These are phyloP conservation scores for Agriopis marginaria DNA, from an alignment of 2,888 invertebrate species.

Conservation along the genomic window DNA sequence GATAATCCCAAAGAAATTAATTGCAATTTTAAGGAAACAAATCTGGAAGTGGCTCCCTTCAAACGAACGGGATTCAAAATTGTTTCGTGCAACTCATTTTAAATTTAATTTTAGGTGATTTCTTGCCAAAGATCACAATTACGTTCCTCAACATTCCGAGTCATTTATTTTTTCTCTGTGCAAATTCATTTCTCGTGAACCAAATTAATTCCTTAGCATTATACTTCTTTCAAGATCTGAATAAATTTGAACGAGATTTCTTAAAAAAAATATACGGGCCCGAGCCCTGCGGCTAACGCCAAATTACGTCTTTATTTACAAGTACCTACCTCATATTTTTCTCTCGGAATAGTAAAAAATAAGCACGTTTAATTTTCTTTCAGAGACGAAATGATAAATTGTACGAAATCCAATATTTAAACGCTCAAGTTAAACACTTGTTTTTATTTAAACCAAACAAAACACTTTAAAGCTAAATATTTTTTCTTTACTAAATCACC, in stretches of 20 bases:
- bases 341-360: slow-evolving; percentile 29
- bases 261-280: slow-evolving; percentile 73
- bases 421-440: slow-evolving; percentile 36
- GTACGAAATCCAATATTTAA: slow-evolving; percentile 39
- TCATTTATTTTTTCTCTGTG: slow-evolving; percentile 76
- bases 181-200: slow-evolving; percentile 77
- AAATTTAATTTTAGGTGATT: slow-evolving; percentile 64
- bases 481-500: slow-evolving; percentile 39
- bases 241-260: slow-evolving; percentile 82
- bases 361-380: slow-evolving; percentile 33
- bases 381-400: slow-evolving; percentile 30
- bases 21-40: slow-evolving; percentile 30
- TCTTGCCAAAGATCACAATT: slow-evolving; percentile 75
- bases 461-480: neutral
- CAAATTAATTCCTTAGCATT: slow-evolving; percentile 82
- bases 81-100: slow-evolving; percentile 61
- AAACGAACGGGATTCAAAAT: slow-evolving; percentile 55
- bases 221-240: slow-evolving; percentile 82
- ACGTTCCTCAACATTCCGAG: slow-evolving; percentile 75
- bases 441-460: slow-evolving; percentile 21
- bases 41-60: slow-evolving; percentile 32
- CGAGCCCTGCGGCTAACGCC: slow-evolving; percentile 76
- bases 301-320: slow-evolving; percentile 84
- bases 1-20: slow-evolving; percentile 26
- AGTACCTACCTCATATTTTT: slow-evolving; percentile 54